These are phyloP conservation scores for Setophaga petechia DNA, from an alignment of 2,113 vertebrate species.

Conservation along the genomic window DNA sequence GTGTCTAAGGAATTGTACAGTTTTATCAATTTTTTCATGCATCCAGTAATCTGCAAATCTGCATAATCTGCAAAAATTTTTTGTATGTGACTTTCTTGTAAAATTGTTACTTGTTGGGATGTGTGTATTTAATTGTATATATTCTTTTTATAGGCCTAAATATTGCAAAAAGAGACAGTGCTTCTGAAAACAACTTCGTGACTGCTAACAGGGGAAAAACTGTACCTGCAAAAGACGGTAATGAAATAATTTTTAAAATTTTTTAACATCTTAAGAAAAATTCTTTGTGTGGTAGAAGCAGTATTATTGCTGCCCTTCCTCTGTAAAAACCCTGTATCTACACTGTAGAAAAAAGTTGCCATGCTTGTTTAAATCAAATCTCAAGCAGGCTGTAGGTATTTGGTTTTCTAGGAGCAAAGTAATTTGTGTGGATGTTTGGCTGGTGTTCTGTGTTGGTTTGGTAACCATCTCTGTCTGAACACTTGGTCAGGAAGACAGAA, in stretches of 20 bases:
- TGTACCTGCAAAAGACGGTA: slow-evolving; percentile 71
- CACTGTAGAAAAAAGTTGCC: background rate
- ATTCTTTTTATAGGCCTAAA: slow-evolving; percentile 66
- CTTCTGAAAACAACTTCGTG: slow-evolving; percentile 52
- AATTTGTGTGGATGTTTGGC: background rate
- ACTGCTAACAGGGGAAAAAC: slow-evolving; percentile 54
- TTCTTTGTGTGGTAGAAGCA: background rate
- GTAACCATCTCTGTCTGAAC: background rate
- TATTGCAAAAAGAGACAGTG: slow-evolving; percentile 63
- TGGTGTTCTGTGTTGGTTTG: background rate
- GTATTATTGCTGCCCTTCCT: background rate
- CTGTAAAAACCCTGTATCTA: background rate
- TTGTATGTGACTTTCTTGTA: background rate
- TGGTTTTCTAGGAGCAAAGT: background rate
- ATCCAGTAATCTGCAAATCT: background rate
- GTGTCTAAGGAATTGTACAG: background rate
- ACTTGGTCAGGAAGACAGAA: background rate
- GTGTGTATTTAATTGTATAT: background rate
- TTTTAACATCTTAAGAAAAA: background rate
- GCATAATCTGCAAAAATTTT: background rate
- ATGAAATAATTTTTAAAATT: background rate
- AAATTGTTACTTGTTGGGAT: background rate
- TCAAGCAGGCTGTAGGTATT: background rate
- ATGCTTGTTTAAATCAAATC: background rate
- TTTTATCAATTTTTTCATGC: background rate